Conservation (phyloP, 2,797 vertebrate genomes). For the Aeoliscus strigatus region DNA sequence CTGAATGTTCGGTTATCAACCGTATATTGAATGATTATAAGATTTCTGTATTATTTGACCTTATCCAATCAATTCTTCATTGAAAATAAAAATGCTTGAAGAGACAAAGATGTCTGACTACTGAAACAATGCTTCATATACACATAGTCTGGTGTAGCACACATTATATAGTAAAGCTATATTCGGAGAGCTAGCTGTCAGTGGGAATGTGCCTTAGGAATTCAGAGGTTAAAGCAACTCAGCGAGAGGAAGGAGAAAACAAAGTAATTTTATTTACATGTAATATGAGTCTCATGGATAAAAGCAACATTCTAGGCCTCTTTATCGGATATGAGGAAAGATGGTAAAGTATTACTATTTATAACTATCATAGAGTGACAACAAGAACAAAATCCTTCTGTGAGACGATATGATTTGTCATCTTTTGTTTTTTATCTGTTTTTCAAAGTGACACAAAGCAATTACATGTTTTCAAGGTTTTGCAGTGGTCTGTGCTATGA, state of each 20-base stretch:
- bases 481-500: conserved; percentile 10
- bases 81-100: conserved; percentile 28
- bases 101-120: conserved; percentile 7
- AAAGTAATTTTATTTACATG: conserved; percentile 64
- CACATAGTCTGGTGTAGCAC: no score
- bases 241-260: conserved; percentile 47
- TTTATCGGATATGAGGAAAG: conserved; percentile 52
- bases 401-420: conserved; percentile 46
- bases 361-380: conserved; percentile 36
- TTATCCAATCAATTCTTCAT: no score
- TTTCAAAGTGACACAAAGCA: conserved; percentile 13
- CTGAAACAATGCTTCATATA: no score
- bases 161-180: conserved; percentile 45
- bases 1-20: no score
- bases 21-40: no score
- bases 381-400: conserved; percentile 37
- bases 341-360: conserved; percentile 50
- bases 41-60: no score
- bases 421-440: conserved; percentile 8
- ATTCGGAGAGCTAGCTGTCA: conserved; percentile 26
- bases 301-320: conserved; percentile 46
- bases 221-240: conserved; percentile 38
- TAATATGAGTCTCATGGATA: conserved; percentile 56
- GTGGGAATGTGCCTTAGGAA: conserved; percentile 43
- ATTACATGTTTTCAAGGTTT: conserved; percentile 51